Percentiles rank a stretch among this genome's conserved stretches.
Conservation (phyloP, 1,140 invertebrate species). For the Drosophila busckii region DNA sequence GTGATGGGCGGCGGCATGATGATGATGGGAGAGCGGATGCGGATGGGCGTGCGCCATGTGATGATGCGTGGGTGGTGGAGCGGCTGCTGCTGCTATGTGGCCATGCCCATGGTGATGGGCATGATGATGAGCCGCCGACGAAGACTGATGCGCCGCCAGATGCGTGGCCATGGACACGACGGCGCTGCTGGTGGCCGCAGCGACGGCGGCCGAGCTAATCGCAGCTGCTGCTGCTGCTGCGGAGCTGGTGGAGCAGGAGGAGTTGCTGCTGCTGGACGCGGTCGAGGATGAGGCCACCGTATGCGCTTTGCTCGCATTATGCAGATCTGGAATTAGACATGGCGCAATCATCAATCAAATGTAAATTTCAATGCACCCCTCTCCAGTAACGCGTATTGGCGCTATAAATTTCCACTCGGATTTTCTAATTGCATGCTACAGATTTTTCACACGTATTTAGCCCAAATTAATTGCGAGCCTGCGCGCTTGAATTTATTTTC, state of each 20-base stretch:
- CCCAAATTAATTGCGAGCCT: conserved; percentile 44
- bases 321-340: conserved; percentile 56
- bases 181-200: conserved; percentile 48
- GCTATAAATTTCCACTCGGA: conserved; percentile 34
- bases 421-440: conserved; percentile 52
- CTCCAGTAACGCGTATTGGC: conserved; percentile 14
- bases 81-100: conserved; percentile 3
- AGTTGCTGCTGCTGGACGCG: conserved; percentile 54
- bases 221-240: conserved; percentile 40
- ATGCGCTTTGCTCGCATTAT: conserved; percentile 59
- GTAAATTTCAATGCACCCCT: conserved; percentile 24
- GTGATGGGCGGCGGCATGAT: conserved; percentile 57
- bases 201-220: conserved; percentile 44
- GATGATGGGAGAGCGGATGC: conserved; percentile 54
- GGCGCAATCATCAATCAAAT: conserved; percentile 65
- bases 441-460: conserved; percentile 53
- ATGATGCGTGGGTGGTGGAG: conserved; percentile 51
- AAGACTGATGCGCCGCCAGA: conserved; percentile 48
- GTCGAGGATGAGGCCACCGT: conserved; percentile 58
- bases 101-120: conserved; percentile 40
- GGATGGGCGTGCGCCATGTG: conserved; percentile 60
- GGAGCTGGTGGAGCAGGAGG: conserved; percentile 63
- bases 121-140: conserved; percentile 34
- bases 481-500: conserved; percentile 24
- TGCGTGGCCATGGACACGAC: conserved; percentile 59